Evolutionary conservation across 1,140 invertebrate genomes (phyloP), one percentile per base, ranked within the genome.

Genomic region (Rhynchophorus ferrugineus): DNA sequence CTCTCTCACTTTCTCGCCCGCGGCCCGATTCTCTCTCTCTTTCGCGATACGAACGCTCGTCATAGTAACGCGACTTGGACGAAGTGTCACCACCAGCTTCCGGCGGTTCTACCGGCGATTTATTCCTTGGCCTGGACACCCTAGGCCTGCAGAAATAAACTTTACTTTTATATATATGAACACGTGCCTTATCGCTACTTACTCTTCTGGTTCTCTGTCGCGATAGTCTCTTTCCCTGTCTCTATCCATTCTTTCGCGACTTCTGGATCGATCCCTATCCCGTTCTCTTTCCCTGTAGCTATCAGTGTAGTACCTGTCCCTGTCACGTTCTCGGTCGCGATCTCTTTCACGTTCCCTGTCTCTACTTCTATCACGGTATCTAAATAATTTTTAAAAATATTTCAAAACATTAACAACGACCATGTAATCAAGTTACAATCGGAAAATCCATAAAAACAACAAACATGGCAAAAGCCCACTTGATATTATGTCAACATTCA

Each of bases 31-130:
- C 44, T 81, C 80, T 8, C 77, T 73, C 58, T 84, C 83, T 49
- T 83, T 86, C 84, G 61, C 84, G 78, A 73, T 88, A 87, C n/a
- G 45, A 55, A 55, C 86, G 75, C 69, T 87, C 85, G 59, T 88
- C 85, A 74, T 89, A 88, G 75, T 88, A 89, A 56, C 84, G 78
- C 22, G 75, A 70, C 64, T 76, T 76, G 59, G 73, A 72, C 62
- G 75, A 69, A 61, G 71, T 80, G 71, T 71, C 75, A 67, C 60
- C 70, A 66, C 67, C 65, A 64, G 68, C 73, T 68, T 74, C 76
- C 59, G 73, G 68, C 54, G 76, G 75, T 62, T 78, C 73, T 49
- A 75, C 70, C 57, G 78, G 71, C 63, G 75, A 75, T 72, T 82
- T 78, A 64, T 78, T 71, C 66, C 67, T 66, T 20, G 69, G 61